A percentile compares a stretch with the other conserved stretches of the same genome.
phyloP scores from a whole-genome alignment of 2,888 invertebrate species.

The Norana najaformis region DNA sequence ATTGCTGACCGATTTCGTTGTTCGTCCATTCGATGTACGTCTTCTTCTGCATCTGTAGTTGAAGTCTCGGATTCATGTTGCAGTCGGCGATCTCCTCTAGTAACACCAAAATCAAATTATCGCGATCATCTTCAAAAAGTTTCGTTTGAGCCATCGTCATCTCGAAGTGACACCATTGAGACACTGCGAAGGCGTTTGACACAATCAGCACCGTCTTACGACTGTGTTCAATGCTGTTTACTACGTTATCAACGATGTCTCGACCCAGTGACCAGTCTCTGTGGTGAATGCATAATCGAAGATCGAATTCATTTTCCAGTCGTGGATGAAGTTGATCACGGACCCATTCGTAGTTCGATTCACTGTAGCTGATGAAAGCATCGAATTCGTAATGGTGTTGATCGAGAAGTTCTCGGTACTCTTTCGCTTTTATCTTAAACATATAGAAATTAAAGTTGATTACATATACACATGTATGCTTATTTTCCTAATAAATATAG shows the following conservation, averaged over 20 bases:
- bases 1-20: conserved; percentile 15
- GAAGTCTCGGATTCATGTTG: conserved; percentile 70
- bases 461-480: background rate
- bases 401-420: background rate
- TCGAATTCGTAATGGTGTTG: conserved; percentile 66
- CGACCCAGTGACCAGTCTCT: conserved; percentile 74
- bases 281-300: conserved; percentile 73
- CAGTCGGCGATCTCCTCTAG: conserved; percentile 71
- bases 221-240: conserved; percentile 73
- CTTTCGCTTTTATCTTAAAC: background rate
- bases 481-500: background rate
- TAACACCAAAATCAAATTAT: conserved; percentile 71
- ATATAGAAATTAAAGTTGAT: background rate
- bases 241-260: conserved; percentile 74
- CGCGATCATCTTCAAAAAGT: conserved; percentile 63
- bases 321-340: conserved; percentile 70
- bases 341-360: conserved; percentile 72
- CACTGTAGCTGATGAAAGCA: conserved; percentile 74
- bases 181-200: conserved; percentile 70
- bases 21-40: conserved; percentile 37
- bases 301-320: conserved; percentile 65
- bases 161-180: conserved; percentile 77
- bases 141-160: conserved; percentile 73
- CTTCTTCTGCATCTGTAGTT: conserved; percentile 22
- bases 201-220: conserved; percentile 71